Base-by-base conservation (phyloP, 1,140 invertebrate species). In the Hirudo medicinalis region DNA sequence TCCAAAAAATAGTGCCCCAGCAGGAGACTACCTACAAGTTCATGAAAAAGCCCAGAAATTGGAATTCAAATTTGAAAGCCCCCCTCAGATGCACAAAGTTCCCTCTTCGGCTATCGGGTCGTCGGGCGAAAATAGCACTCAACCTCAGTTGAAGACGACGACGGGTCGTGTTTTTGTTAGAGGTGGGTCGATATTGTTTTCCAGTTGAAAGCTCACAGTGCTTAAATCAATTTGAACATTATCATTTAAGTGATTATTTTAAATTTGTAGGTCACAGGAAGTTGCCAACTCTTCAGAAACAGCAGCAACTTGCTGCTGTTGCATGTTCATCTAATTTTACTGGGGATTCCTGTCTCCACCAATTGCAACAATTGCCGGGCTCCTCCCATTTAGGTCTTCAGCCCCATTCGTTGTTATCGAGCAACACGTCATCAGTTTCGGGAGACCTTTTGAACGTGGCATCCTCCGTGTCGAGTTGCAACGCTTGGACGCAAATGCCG, bases 271-370 rank as follows among this genome's bases (percentile, higher is more conserved):
- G 57, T 13, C 57, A 63, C 57, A 63, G 57, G 19, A 63, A 63
- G 29, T 63, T 63, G 17, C 57, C 57, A 63, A 63, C 57, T 63
- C 57, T 63, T 63, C 57, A 63, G 57, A 22, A 63, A 32, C 22
- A 63, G 19, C 57, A 63, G 57, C 57, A 63, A 63, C 57, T 63
- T 22, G 57, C 57, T 63, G 57, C 57, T 63, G 22, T 63, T 25
- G 57, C 57, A 8, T 13, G 57, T 32, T 63, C 57, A 63, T 25
- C 57, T 25, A 25, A 63, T 63, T 25, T 25, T 25, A 25, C 57
- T 2, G 57, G 57, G 22, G 57, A 63, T 63, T 9, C 57, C 5
- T 25, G 22, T 63, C 29, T 63, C 19, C 57, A 63, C 57, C 22
- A 63, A 63, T 63, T 32, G 17, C 22, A 63, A 63, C 57, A 22